These are phyloP conservation scores for Smittia sp. DNA, from an alignment of 2,888 invertebrate species.

Conservation along the genomic window DNA sequence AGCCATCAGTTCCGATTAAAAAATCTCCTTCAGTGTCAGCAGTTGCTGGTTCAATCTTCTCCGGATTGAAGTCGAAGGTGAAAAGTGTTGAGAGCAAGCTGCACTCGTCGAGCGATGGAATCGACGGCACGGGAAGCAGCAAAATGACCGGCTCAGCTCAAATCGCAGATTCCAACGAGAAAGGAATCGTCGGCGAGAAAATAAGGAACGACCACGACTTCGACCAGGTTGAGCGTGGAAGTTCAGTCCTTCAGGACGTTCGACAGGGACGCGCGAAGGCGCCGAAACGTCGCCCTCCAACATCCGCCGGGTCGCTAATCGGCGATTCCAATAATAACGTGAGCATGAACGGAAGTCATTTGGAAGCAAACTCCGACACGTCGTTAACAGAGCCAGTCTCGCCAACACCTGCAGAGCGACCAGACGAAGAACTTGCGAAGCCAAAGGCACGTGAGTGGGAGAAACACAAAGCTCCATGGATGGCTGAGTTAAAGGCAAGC, in stretches of 20 bases:
- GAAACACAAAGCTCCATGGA: slow-evolving; percentile 74
- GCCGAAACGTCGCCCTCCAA: slow-evolving; percentile 62
- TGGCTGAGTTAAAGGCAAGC: slow-evolving; percentile 75
- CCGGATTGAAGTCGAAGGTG: slow-evolving; percentile 62
- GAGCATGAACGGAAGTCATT: slow-evolving; percentile 47
- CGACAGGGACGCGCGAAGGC: slow-evolving; percentile 60
- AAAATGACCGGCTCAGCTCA: slow-evolving; percentile 47
- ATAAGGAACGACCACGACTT: slow-evolving; percentile 53
- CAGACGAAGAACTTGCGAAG: slow-evolving; percentile 53
- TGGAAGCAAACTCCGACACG: slow-evolving; percentile 45
- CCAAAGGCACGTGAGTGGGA: slow-evolving; percentile 69
- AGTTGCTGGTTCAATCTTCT: slow-evolving; percentile 58
- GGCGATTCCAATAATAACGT: slow-evolving; percentile 50
- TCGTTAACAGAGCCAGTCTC: not conserved
- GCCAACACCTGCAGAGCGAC: slow-evolving; percentile 30
- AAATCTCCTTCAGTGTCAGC: slow-evolving; percentile 65
- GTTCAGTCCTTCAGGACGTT: slow-evolving; percentile 62
- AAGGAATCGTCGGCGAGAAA: slow-evolving; percentile 46
- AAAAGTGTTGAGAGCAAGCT: slow-evolving; percentile 58
- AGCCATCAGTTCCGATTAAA: slow-evolving; percentile 66
- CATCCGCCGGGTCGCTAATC: slow-evolving; percentile 53
- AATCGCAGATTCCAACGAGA: slow-evolving; percentile 46
- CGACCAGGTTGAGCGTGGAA: slow-evolving; percentile 63
- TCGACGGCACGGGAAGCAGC: slow-evolving; percentile 57
- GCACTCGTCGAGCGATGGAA: slow-evolving; percentile 49